Evolutionary conservation across 1,140 invertebrate species (phyloP).

Genomic region (Oedothorax gibbosus): DNA sequence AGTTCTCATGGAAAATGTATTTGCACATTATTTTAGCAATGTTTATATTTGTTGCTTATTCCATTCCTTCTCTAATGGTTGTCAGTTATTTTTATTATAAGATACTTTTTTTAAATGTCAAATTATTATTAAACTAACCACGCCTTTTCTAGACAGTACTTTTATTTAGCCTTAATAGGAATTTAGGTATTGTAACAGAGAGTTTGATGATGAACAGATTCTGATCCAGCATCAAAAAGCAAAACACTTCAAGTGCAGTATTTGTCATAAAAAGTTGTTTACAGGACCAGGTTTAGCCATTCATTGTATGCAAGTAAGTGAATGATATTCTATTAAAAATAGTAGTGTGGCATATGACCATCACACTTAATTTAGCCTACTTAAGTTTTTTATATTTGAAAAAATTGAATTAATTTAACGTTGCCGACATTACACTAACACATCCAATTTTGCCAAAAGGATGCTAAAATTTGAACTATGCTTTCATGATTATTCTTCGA

Average conservation of each 20-base stretch:
- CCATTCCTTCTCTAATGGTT: no score
- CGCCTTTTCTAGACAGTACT: neutral
- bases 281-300: constrained; percentile 98
- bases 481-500: no score
- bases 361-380: neutral
- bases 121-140: no score
- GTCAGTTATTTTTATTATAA: no score
- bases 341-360: neutral
- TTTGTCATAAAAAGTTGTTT: constrained; percentile 99
- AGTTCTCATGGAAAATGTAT: no score
- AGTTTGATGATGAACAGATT: constrained; percentile 99
- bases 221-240: constrained; percentile 99
- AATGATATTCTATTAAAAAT: neutral
- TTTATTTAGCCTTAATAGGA: constrained; percentile 1
- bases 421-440: no score
- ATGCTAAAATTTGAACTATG: no score
- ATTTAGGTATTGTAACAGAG: constrained; percentile 97
- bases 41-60: no score
- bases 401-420: no score
- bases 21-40: no score
- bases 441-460: no score
- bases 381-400: neutral
- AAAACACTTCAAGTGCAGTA: constrained; percentile 99
- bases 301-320: constrained; percentile 97
- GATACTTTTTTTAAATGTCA: no score